Conservation (phyloP, 2,797 vertebrate genomes). For the Malurus leucopterus region DNA sequence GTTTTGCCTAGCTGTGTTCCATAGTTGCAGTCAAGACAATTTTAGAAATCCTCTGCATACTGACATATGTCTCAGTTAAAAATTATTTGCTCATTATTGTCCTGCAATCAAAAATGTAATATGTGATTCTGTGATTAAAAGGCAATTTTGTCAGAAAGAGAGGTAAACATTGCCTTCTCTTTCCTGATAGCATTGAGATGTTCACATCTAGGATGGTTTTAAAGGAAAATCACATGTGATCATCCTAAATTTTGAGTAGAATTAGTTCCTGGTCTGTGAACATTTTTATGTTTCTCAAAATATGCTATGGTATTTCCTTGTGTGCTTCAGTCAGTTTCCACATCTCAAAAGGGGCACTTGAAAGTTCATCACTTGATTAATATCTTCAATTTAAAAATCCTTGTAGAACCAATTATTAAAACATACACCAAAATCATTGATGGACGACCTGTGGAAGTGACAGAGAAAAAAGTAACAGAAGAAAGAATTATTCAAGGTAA, state of each 20-base stretch:
- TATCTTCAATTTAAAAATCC: constrained; percentile 41
- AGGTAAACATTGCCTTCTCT: not conserved
- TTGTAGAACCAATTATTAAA: constrained; percentile 73
- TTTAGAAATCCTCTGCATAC: not conserved
- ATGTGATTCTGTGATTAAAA: not conserved
- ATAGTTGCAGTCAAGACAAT: not conserved
- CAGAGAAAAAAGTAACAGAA: constrained; percentile 71
- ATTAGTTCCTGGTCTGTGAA: not conserved
- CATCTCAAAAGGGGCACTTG: not conserved
- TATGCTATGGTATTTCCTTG: not conserved
- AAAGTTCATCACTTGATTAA: constrained; percentile 7
- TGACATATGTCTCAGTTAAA: not conserved
- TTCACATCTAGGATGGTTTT: not conserved
- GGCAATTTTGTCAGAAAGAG: not conserved
- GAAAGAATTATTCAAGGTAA: constrained; percentile 81
- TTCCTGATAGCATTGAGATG: not conserved
- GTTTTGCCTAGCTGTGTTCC: not conserved
- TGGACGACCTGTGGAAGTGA: constrained; percentile 63
- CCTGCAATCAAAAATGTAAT: not conserved
- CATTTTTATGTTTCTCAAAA: not conserved
- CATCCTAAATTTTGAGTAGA: not conserved
- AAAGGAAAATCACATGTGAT: not conserved
- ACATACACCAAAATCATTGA: constrained; percentile 82
- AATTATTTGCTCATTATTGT: not conserved
- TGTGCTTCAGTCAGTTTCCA: not conserved